Conservation (phyloP, 2,113 vertebrate genomes). For the Vimba vimba region DNA sequence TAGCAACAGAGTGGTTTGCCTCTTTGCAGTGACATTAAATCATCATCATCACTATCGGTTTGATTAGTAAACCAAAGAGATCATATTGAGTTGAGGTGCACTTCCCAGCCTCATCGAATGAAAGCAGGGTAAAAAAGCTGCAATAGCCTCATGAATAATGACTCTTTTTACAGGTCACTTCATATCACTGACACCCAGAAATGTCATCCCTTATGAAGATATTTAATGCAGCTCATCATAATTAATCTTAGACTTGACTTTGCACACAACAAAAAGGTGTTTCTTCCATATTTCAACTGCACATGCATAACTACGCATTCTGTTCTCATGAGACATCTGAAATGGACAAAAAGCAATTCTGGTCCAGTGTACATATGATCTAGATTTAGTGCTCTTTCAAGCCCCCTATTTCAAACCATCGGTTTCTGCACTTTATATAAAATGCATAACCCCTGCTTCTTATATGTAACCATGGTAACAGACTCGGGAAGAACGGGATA, state of each 20-base stretch:
- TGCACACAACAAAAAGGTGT: background rate
- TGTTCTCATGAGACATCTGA: background rate
- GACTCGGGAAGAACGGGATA: background rate
- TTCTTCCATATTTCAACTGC: background rate
- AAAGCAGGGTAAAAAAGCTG: background rate
- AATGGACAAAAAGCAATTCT: background rate
- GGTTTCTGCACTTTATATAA: background rate
- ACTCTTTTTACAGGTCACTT: constrained; percentile 5
- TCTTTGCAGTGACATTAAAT: background rate
- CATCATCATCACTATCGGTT: background rate
- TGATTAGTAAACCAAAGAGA: background rate
- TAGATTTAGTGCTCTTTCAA: constrained; percentile 1
- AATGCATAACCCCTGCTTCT: constrained; percentile 12
- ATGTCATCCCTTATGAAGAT: background rate
- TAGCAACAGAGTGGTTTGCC: background rate
- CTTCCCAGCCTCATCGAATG: background rate
- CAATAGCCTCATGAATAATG: background rate
- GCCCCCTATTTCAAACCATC: background rate
- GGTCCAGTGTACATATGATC: background rate
- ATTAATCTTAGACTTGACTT: background rate
- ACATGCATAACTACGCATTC: background rate
- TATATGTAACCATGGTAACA: constrained; percentile 26
- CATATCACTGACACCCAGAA: background rate
- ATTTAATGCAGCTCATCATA: background rate
- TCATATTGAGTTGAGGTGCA: background rate